Conservation (phyloP, 2,113 vertebrate species). For the Thymallus thymallus region DNA sequence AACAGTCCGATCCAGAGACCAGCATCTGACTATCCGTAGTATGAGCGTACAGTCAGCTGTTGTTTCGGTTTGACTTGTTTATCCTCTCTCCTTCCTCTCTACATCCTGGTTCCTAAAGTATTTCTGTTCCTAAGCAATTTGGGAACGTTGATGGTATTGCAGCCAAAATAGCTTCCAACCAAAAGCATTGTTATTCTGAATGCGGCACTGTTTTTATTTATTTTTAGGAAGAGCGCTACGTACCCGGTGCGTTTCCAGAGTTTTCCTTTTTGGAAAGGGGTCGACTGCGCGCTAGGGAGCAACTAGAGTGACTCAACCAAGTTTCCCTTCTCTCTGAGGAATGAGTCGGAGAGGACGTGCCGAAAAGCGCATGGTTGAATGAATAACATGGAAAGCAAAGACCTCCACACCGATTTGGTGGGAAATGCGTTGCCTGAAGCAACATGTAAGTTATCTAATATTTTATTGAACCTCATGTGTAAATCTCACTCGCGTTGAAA, state of each 20-base stretch:
- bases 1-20: slow-evolving; percentile 56
- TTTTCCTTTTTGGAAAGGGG: slow-evolving; percentile 23
- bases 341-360: slow-evolving; percentile 64
- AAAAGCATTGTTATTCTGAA: background rate
- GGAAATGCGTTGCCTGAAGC: slow-evolving; percentile 44
- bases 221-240: background rate
- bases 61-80: slow-evolving; percentile 41
- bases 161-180: background rate
- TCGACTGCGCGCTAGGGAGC: slow-evolving; percentile 15
- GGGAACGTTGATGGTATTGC: background rate
- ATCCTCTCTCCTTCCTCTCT: slow-evolving; percentile 10
- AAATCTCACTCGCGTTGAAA: background rate
- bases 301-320: slow-evolving; percentile 56
- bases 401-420: slow-evolving; percentile 53
- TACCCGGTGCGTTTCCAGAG: slow-evolving; percentile 11
- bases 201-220: background rate
- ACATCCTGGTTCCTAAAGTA: too few relatives aligned
- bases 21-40: slow-evolving; percentile 30
- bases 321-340: slow-evolving; percentile 58
- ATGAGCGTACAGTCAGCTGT: slow-evolving; percentile 67
- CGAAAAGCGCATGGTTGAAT: slow-evolving; percentile 59
- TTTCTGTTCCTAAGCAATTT: background rate
- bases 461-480: background rate
- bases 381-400: slow-evolving; percentile 60
- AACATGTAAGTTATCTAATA: slow-evolving; percentile 64